Conservation (phyloP, 2,888 invertebrate genomes). For the Euphydryas editha region DNA sequence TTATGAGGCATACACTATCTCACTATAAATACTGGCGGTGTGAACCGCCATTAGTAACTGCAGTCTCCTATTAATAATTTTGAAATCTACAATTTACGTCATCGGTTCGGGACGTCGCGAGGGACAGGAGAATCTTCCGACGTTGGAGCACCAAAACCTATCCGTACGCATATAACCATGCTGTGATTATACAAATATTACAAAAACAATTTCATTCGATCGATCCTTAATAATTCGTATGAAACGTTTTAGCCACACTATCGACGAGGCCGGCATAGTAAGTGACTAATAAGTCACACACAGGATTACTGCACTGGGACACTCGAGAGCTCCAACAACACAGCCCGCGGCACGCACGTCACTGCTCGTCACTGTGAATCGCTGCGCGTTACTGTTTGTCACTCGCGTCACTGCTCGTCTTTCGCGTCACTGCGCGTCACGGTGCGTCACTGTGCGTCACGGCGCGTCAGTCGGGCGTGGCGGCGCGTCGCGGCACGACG, state of each 20-base stretch:
- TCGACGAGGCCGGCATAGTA: neutral
- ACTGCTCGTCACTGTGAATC: neutral
- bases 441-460: constrained; percentile 33
- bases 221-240: too few species aligned
- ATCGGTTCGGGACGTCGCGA: neutral
- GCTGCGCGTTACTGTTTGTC: neutral
- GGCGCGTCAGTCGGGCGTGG: constrained; percentile 5
- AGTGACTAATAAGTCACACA: too few species aligned
- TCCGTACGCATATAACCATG: neutral
- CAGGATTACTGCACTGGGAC: too few species aligned
- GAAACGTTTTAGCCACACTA: neutral
- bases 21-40: neutral
- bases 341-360: neutral
- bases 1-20: constrained; percentile 1
- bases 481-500: constrained; percentile 24
- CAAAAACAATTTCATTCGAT: neutral
- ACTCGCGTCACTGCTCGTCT: neutral
- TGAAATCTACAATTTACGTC: neutral
- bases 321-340: neutral
- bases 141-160: neutral
- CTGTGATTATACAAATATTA: neutral
- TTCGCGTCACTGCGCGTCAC: neutral
- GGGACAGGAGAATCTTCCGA: neutral
- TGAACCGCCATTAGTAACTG: neutral
- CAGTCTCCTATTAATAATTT: constrained; percentile 8